A percentile compares a stretch with the other conserved stretches of the same genome.
Evolutionary conservation across 2,888 invertebrate species (phyloP).

Genomic region (Caenorhabditis drosophilae): DNA sequence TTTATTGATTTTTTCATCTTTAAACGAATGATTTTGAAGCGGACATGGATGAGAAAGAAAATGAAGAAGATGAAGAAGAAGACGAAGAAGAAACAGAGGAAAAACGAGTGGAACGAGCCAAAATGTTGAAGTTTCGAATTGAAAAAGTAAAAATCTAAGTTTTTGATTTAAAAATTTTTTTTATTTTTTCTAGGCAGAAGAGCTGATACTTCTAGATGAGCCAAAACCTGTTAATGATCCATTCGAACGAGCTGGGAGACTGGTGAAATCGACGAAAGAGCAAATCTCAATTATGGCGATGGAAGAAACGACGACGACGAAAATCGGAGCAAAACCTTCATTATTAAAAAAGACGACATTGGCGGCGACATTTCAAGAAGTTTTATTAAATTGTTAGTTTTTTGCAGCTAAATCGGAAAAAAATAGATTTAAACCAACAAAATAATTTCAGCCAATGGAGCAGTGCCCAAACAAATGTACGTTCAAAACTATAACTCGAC

Average conservation of each 20-base stretch:
- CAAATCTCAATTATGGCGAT: neutral
- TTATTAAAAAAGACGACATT: conserved; percentile 19
- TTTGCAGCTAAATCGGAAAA: too few relatives aligned
- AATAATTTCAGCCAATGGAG: conserved; percentile 1
- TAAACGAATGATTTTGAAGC: neutral
- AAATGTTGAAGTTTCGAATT: conserved; percentile 25
- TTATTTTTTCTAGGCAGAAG: too few relatives aligned
- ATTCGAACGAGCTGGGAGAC: conserved; percentile 27
- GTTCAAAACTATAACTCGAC: conserved; percentile 13
- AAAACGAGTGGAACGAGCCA: conserved; percentile 21
- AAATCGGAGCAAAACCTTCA: conserved; percentile 20
- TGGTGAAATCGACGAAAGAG: conserved; percentile 14
- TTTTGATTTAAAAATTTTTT: too few relatives aligned
- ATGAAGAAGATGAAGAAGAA: conserved; percentile 25
- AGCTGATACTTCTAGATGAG: conserved; percentile 11
- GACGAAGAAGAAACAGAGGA: conserved; percentile 32
- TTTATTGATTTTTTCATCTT: neutral
- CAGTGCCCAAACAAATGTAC: conserved; percentile 39
- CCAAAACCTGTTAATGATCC: conserved; percentile 16
- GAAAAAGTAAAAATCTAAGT: too few relatives aligned
- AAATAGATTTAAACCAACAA: neutral
- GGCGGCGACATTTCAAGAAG: conserved; percentile 26
- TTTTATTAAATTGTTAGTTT: conserved; percentile 4
- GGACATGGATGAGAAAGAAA: conserved; percentile 8
- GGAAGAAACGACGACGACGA: neutral